Conservation (phyloP, 2,113 vertebrate species). For the Coturnix japonica region DNA sequence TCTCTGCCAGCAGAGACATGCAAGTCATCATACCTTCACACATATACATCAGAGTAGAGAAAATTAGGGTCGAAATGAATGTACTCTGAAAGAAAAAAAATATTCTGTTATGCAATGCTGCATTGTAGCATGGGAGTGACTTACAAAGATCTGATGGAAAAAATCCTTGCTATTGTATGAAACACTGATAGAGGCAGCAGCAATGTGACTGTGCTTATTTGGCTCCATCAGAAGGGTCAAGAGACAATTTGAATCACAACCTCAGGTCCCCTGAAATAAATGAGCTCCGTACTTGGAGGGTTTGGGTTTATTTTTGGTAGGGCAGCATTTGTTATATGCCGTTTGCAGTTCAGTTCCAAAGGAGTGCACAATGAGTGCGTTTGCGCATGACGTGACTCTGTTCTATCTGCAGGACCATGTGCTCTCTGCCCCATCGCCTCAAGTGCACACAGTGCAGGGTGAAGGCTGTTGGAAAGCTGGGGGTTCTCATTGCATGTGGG, state of each 20-base stretch:
- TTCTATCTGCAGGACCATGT: constrained; percentile 28
- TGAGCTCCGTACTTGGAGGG: constrained; percentile 2
- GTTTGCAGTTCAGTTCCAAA: constrained; percentile 20
- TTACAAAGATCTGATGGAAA: neutral
- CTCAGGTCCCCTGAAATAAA: constrained; percentile 3
- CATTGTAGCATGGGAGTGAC: neutral
- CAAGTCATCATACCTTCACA: neutral
- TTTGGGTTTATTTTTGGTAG: constrained; percentile 60
- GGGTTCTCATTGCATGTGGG: neutral
- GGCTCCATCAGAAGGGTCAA: neutral
- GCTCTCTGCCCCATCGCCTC: constrained; percentile 2
- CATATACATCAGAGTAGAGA: neutral
- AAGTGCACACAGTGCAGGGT: neutral
- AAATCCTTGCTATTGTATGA: neutral
- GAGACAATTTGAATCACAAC: neutral
- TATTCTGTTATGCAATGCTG: neutral
- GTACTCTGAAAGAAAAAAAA: neutral
- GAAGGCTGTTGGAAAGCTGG: neutral
- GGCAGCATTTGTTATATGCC: constrained; percentile 47
- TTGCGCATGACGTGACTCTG: constrained; percentile 31
- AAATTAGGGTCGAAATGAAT: neutral
- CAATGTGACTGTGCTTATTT: fast-evolving
- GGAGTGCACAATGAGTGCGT: neutral
- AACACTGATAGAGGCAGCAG: neutral
- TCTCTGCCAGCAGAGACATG: neutral